Base-by-base conservation (phyloP, 2,888 invertebrate genomes). In the Habroteleia sp. region DNA sequence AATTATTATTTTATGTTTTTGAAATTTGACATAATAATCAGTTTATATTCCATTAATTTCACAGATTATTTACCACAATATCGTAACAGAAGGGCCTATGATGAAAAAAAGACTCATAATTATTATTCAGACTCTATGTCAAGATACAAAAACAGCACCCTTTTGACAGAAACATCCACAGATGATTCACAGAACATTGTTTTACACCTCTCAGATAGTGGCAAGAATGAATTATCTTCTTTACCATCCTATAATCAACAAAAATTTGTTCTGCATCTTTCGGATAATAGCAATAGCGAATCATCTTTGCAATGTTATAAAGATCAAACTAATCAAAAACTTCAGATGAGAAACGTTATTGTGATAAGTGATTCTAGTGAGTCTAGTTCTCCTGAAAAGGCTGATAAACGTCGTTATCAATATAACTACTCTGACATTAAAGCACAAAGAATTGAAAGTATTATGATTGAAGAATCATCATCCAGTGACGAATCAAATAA, bases 321-420 rank as follows among this genome's bases (percentile, higher is more conserved):
- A 17, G 27, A 54, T 10, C 46, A 17, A 23, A 20, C 29, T 0
- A 25, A 44, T 1, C 2, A 37, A 1, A 44, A 35, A 16, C 2
- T 56, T 0, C 3, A 14, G 0, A 11, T 75, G 2, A 62, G 77
- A 1, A 81, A 81, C 68, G 74, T 84, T 23, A 84, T 87, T 35
- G 14, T 85, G 1, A 86, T 88, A 31, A 87, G 85, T 58, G 87
- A 88, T 39, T 84, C 87, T 0, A 87, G 84, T 69, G 78, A 79
- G 29, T 52, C 73, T 8, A 74, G 56, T 7, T 69, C 66, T 1
- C 56, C 46, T 3, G 75, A 69, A 17, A 63, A 65, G 8, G 23
- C 29, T 1, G 37, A 74, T 1, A 17, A 54, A 20, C 33, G 39
- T 3, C 39, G 37, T 41, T 52, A 62, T 10, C 33, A 54, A 7